Evolutionary conservation across 2,888 invertebrate species (phyloP).

Genomic region (Gymnoscelis rufifasciata): DNA sequence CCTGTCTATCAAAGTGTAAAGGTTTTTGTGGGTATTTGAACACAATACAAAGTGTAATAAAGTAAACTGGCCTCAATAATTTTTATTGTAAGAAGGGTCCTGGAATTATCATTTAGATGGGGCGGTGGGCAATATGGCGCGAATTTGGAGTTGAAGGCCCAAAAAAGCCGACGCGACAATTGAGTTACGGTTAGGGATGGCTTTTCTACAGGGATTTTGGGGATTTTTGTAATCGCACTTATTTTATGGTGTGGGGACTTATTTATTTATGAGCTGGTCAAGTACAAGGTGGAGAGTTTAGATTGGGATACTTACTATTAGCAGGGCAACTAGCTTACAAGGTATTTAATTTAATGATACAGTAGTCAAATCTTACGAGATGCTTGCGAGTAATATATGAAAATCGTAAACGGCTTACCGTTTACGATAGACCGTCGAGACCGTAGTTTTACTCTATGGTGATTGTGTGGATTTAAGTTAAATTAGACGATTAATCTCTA

Average conservation of each 20-base stretch:
- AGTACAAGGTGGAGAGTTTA: too few relatives aligned
- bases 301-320: too few relatives aligned
- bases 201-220: conserved; percentile 43
- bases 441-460: too few relatives aligned
- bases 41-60: conserved; percentile 76
- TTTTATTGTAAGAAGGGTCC: conserved; percentile 75
- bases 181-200: conserved; percentile 60
- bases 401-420: too few relatives aligned
- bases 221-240: conserved; percentile 56
- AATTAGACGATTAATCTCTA: too few relatives aligned
- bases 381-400: too few relatives aligned
- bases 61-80: conserved; percentile 77
- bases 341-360: too few relatives aligned
- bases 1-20: conserved; percentile 30
- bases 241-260: conserved; percentile 41
- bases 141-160: conserved; percentile 50
- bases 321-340: too few relatives aligned
- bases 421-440: too few relatives aligned
- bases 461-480: too few relatives aligned
- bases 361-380: too few relatives aligned
- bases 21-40: conserved; percentile 51
- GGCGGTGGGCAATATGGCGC: conserved; percentile 70
- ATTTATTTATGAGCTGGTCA: conserved; percentile 30
- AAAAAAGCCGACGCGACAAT: conserved; percentile 56
- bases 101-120: conserved; percentile 78